Evolutionary conservation across 2,113 vertebrate species (phyloP), one percentile per base, ranked within the genome.

Genomic region (Corythoichthys intestinalis): DNA sequence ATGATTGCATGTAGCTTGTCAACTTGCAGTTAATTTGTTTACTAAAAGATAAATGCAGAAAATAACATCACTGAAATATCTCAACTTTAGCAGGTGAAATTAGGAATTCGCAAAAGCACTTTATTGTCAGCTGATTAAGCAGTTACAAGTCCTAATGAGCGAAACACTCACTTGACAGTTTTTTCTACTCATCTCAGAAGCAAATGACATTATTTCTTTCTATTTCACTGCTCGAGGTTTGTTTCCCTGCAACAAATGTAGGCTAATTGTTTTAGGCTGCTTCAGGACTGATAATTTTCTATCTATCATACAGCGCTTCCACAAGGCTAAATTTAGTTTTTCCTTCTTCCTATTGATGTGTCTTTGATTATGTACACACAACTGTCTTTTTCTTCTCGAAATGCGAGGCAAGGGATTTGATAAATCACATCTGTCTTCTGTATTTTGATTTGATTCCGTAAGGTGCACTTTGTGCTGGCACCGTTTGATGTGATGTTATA

Each of bases 401-500:
- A 78, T 77, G 57, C 72, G 64, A 73, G 46, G 75, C 62, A 47
- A 54, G 63, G 68, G 66, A 70, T 82, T 76, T 79, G 69, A 77
- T 77, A 76, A 82, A 81, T 82, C 69, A 66, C 57, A 74, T 48
- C 60, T 76, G 53, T 69, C 10, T 4, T 50, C n/a, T 74, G 41
- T 70, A 48, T 79, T 73, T 73, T 63, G 72, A 72, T 67, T 52
- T 50, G 47, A 7, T 46, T 62, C 80, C 46, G 61, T 46, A 20
- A 69, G 54, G 6, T 62, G 13, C 46, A 67, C n/a, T 8, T 4
- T 49, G 50, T 37, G 58, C 72, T 49, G 66, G 14, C 38, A 62
- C 9, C 9, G 58, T 63, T 78, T 77, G 71, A 80, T 72, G 63
- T 53, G 39, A 44, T 50, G 13, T 50, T 76, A 71, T 49, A 69